phyloP scores from a whole-genome alignment of 2,888 invertebrate genomes.

The Acanthosoma haemorrhoidale region DNA sequence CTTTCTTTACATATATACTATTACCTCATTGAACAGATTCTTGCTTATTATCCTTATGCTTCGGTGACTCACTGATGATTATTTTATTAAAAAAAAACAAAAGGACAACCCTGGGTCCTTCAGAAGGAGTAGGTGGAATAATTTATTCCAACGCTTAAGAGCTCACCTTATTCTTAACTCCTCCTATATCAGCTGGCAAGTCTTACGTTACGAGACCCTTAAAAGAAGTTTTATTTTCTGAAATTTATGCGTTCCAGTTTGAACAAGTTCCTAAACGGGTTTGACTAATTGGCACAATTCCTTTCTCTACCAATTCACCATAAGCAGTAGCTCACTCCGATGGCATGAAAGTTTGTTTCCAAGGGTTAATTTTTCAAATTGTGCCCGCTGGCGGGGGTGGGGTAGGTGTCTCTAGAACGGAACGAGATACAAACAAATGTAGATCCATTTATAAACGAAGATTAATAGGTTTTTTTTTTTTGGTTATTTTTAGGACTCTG shows the following conservation, averaged over 20 bases:
- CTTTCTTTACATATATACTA: too few species aligned
- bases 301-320: neutral
- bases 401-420: slow-evolving; percentile 19
- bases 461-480: slow-evolving; percentile 27
- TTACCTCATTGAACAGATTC: too few species aligned
- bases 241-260: slow-evolving; percentile 22
- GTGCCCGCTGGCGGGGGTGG: neutral
- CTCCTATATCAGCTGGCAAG: slow-evolving; percentile 6
- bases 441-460: slow-evolving; percentile 28
- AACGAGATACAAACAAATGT: slow-evolving; percentile 29
- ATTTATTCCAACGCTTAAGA: neutral
- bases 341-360: neutral
- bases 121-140: too few species aligned
- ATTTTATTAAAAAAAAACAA: too few species aligned
- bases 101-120: too few species aligned
- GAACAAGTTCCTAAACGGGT: slow-evolving; percentile 13
- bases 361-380: neutral
- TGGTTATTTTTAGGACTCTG: neutral
- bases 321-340: neutral
- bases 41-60: too few species aligned
- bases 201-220: slow-evolving; percentile 15
- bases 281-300: slow-evolving; percentile 24
- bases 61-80: too few species aligned
- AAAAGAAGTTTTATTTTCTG: slow-evolving; percentile 26
- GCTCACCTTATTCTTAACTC: neutral